Base-by-base conservation (phyloP, 2,888 invertebrate species). In the Caenorhabditis sp. region DNA sequence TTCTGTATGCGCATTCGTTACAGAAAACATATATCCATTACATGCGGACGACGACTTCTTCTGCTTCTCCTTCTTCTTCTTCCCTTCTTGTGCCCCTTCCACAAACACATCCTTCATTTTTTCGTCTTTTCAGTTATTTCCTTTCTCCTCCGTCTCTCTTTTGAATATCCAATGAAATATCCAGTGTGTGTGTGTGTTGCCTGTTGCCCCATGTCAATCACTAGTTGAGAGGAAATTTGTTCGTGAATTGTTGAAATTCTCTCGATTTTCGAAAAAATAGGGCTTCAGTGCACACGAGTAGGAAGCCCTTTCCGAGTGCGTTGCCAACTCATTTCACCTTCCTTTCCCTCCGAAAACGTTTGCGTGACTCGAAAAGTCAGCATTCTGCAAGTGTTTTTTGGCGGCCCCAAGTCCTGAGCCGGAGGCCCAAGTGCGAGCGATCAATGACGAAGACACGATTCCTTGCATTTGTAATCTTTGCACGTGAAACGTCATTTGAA, bases 11-110 rank as follows among this genome's bases (percentile, higher is more conserved):
- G 28, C 76, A 76, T 76, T 72, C 56, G 64, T 65, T 64, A 76
- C 61, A 8, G 61, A 76, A 67, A 67, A 67, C 76, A 60, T 60
- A 76, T 76, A 76, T 76, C 67, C 74, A 76, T 76, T 76, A 76
- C 74, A 76, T 67, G 64, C 58, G 47, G 56, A 60, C 60, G 60
- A 47, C 61, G 55, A 76, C 58, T 60, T 51, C 53, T 61, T 51
- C 51, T 51, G 22, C 26, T 51, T 3, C 22, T 50, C 50, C 50
- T 50, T 50, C 40, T n/a, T 9, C 32, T 9, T 9, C 32, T 32
- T 32, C 32, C 32, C 32, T 32, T 32, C 9, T 9, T 32, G 4
- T 9, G 2, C 13, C 24, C 61, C 61, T 61, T 72, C 50, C 74
- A 74, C 58, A 60, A 67, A 60, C 61, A 55, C 37, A 47, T 61